A percentile compares a stretch with the other conserved stretches of the same genome.
Evolutionary conservation across 1,140 invertebrate genomes (phyloP).

Genomic region (Apis dorsata): DNA sequence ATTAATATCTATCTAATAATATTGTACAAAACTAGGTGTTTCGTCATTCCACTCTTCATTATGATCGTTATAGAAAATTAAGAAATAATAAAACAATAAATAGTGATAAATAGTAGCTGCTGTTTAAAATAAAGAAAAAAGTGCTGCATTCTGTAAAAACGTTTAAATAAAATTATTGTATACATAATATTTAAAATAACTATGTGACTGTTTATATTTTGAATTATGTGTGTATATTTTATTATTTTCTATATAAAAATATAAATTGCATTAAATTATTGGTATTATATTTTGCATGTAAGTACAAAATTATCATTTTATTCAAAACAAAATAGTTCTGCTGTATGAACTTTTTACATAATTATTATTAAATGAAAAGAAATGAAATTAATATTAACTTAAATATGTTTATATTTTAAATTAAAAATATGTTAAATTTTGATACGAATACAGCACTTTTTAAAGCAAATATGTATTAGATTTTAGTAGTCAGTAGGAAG

Average conservation of each 20-base stretch:
- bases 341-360: constrained; percentile 40
- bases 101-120: constrained; percentile 66
- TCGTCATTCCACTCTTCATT: constrained; percentile 65
- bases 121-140: constrained; percentile 55
- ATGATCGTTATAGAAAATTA: constrained; percentile 60
- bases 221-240: constrained; percentile 45
- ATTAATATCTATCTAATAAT: constrained; percentile 49
- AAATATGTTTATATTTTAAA: constrained; percentile 52
- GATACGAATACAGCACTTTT: constrained; percentile 67
- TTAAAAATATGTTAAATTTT: constrained; percentile 63
- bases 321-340: constrained; percentile 1
- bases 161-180: constrained; percentile 58
- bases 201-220: constrained; percentile 43
- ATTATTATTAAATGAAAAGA: constrained; percentile 36
- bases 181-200: constrained; percentile 43
- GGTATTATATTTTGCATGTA: constrained; percentile 18
- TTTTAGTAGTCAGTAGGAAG: constrained; percentile 67
- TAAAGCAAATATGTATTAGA: constrained; percentile 58
- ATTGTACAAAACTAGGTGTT: constrained; percentile 66
- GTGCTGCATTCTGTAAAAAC: constrained; percentile 69
- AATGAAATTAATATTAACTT: constrained; percentile 40
- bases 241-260: constrained; percentile 47
- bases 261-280: constrained; percentile 21
- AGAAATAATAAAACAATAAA: constrained; percentile 67
- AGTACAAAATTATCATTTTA: constrained; percentile 32